Base-by-base conservation (phyloP, 1,140 invertebrate genomes). In the Galleria mellonella region DNA sequence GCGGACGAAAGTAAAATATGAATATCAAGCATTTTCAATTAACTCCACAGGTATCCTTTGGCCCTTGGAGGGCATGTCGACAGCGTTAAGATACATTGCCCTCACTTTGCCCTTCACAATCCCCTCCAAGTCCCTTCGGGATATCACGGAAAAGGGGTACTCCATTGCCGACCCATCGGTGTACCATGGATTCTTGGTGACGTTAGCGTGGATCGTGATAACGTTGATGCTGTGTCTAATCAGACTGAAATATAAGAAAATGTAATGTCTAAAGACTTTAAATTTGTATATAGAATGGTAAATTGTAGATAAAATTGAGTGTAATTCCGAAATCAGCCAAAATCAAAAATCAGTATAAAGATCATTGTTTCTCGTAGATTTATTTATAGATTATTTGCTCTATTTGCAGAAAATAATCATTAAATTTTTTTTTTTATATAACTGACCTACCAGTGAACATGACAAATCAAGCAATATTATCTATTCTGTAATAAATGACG, bases 31-130 rank as follows among this genome's bases (percentile, higher is more conserved):
- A 23, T 23, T 23, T 23, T 23, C 51, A 33, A 53, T 28, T 23
- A 23, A 23, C 38, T 64, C 79, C 72, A 12, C 75, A 94, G 95
- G 95, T 53, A 90, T 94, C n/a, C 87, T 97, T 10, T 98, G 96
- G 96, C 96, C 96, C 0, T 54, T 96, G n/a, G 94, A 97, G 75
- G 91, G 90, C 5, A 93, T 93, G 90, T 89, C 91, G 1, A 51
- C 55, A 9, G 59, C 70, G 0, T 66, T 94, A 0, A 75, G 86
- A 13, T 87, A 87, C 43, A 36, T 93, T 10, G 89, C 92, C 0
- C 70, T 88, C 6, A 64, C 72, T 0, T 69, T 93, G 0, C 93
- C 93, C 0, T 92, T 92, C 51, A 93, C 93, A 2, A 61, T 92
- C 17, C 89, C 92, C 0, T 89, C 90, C 0, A 86, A 88, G 37